A percentile compares a stretch with the other conserved stretches of the same genome.
phyloP scores from a whole-genome alignment of 2,113 vertebrate genomes.

The Phasianus colchicus region DNA sequence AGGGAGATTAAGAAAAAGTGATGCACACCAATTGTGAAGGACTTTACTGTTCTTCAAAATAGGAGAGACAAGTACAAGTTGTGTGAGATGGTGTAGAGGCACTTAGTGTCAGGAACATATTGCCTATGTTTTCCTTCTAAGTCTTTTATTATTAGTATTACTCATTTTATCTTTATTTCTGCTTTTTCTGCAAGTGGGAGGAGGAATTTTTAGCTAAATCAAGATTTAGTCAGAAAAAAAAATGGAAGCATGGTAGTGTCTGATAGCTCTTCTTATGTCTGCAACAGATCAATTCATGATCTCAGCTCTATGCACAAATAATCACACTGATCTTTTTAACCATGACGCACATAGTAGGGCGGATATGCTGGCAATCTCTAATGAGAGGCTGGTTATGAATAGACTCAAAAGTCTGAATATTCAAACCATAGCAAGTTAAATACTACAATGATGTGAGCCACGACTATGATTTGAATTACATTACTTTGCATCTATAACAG shows the following conservation, averaged over 20 bases:
- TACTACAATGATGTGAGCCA: neutral
- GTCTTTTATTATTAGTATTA: no score
- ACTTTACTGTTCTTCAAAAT: neutral
- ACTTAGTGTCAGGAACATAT: neutral
- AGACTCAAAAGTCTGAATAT: neutral
- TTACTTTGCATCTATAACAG: neutral
- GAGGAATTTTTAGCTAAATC: neutral
- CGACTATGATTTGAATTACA: neutral
- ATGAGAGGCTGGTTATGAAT: neutral
- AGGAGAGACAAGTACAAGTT: neutral
- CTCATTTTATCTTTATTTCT: neutral
- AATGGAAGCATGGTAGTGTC: rapidly evolving
- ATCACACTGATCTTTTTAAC: neutral
- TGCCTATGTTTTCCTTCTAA: neutral
- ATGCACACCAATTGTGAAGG: neutral
- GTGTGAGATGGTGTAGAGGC: no score
- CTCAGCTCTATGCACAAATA: neutral
- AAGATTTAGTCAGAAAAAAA: neutral
- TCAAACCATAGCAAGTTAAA: neutral
- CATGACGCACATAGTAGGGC: rapidly evolving
- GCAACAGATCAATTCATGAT: neutral
- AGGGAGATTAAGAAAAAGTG: neutral
- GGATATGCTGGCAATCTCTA: neutral
- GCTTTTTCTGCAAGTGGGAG: neutral
- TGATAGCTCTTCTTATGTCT: neutral